phyloP scores from a whole-genome alignment of 1,140 invertebrate genomes.

The Diachasmimorpha longicaudata region DNA sequence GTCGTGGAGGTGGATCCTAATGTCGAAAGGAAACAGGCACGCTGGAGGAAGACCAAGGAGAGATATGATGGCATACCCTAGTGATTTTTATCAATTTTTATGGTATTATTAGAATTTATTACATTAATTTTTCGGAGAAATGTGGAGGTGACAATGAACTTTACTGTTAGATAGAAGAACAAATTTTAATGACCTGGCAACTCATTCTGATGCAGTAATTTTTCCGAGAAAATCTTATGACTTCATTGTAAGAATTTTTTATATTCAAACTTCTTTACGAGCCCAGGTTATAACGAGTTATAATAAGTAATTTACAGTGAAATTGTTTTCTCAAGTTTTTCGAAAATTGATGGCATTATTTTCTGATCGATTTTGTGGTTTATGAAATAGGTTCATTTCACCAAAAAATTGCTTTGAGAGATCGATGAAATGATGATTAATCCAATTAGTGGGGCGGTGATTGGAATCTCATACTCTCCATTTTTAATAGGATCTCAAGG shows the following conservation, averaged over 20 bases:
- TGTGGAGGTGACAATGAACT: background rate
- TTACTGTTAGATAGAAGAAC: too few species aligned
- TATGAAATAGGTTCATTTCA: too few species aligned
- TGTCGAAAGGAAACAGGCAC: constrained; percentile 52
- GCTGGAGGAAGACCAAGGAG: constrained; percentile 59
- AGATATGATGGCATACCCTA: constrained; percentile 54
- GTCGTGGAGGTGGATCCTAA: constrained; percentile 43
- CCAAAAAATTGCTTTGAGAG: too few species aligned
- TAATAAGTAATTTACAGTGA: too few species aligned
- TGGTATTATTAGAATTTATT: background rate
- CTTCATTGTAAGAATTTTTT: too few species aligned
- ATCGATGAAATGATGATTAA: background rate
- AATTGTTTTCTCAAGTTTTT: too few species aligned
- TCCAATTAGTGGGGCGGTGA: too few species aligned
- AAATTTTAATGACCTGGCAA: too few species aligned
- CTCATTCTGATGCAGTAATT: background rate
- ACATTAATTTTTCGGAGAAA: background rate
- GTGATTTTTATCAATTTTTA: constrained; percentile 18
- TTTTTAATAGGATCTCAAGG: background rate
- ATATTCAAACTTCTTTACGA: too few species aligned
- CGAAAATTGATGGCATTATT: too few species aligned
- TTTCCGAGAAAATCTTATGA: background rate
- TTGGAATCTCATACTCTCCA: background rate
- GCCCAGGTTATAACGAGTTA: too few species aligned
- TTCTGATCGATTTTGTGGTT: too few species aligned